Conservation (phyloP, 2,113 vertebrate species). For the Pelecanus crispus region DNA sequence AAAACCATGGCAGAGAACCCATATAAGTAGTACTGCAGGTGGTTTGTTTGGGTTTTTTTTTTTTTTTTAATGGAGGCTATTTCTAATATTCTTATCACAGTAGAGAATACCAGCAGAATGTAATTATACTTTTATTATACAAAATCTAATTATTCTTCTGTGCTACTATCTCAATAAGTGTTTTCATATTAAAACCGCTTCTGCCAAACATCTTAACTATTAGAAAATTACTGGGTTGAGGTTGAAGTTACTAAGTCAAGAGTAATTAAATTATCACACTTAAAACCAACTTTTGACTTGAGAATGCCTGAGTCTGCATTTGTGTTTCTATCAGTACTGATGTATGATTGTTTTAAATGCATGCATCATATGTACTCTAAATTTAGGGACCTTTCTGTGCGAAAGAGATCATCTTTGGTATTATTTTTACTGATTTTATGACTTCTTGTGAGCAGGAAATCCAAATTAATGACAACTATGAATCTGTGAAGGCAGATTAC, state of each 20-base stretch:
- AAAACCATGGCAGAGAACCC: background rate
- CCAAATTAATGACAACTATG: background rate
- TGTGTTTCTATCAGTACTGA: background rate
- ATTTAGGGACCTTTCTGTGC: background rate
- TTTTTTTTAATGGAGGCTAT: background rate
- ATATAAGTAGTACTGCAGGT: background rate
- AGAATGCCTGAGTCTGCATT: background rate
- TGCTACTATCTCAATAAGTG: fast-evolving
- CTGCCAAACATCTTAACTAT: background rate
- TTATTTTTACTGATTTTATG: background rate
- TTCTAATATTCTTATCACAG: background rate
- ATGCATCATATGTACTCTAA: background rate
- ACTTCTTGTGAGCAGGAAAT: background rate
- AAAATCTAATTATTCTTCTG: background rate
- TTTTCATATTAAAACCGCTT: background rate
- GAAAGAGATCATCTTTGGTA: background rate
- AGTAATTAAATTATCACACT: background rate
- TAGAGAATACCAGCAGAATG: background rate
- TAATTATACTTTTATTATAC: background rate
- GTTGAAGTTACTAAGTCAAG: background rate
- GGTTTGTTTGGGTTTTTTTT: background rate
- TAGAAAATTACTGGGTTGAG: background rate
- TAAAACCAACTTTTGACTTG: background rate
- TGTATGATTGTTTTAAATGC: background rate
- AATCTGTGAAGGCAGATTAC: background rate